Conservation (phyloP, 1,140 invertebrate genomes). For the Zaprionus taronus region DNA sequence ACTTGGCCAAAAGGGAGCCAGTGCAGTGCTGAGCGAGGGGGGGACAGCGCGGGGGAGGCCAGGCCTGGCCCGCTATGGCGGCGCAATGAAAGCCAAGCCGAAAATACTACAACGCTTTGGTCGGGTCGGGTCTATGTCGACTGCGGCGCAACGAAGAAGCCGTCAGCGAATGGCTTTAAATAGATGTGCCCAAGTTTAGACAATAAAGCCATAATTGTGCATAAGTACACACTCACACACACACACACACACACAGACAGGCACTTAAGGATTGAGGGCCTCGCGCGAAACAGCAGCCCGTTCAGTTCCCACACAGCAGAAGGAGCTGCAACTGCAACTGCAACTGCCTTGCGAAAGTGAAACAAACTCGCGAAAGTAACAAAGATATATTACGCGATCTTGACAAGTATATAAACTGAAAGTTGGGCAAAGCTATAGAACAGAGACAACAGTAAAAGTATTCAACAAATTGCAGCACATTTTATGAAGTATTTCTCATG, state of each 20-base stretch:
- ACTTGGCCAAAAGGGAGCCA: constrained; percentile 1
- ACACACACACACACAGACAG: background rate
- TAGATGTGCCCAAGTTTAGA: constrained; percentile 82
- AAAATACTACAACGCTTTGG: constrained; percentile 73
- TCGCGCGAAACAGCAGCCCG: constrained; percentile 13
- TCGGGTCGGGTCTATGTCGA: constrained; percentile 36
- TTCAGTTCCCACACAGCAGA: constrained; percentile 47
- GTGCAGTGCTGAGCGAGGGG: background rate
- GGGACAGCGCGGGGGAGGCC: background rate
- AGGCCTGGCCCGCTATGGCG: constrained; percentile 48
- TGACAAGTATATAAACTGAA: constrained; percentile 1
- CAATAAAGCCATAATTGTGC: constrained; percentile 83
- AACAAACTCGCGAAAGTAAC: constrained; percentile 36
- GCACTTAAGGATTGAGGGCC: constrained; percentile 20
- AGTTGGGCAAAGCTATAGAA: background rate
- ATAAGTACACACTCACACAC: constrained; percentile 57
- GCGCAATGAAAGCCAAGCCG: constrained; percentile 76
- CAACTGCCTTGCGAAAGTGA: constrained; percentile 36
- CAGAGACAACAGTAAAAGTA: background rate
- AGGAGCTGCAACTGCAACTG: constrained; percentile 12
- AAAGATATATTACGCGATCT: constrained; percentile 6
- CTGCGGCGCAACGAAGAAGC: constrained; percentile 25
- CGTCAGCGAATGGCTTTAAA: constrained; percentile 70
- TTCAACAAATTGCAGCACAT: background rate
- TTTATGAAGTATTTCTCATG: background rate